These are phyloP conservation scores for Leptopilina syphax DNA, from an alignment of 2,888 invertebrate species.

Conservation along the genomic window DNA sequence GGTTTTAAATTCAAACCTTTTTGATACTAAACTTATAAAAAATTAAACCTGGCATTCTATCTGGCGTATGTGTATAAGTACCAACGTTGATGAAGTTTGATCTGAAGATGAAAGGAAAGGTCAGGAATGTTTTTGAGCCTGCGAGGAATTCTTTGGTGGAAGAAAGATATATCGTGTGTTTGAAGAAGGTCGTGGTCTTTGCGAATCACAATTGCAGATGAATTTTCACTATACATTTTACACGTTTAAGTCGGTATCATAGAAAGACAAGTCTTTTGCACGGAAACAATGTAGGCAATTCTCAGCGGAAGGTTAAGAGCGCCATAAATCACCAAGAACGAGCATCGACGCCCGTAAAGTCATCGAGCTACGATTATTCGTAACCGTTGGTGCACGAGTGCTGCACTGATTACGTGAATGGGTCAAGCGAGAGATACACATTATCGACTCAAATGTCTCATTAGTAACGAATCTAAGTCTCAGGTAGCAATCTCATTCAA, in stretches of 20 bases:
- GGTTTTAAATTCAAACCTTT: too few relatives aligned
- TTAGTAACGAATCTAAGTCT: not conserved
- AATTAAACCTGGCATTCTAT: too few relatives aligned
- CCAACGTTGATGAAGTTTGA: not conserved
- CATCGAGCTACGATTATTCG: slow-evolving; percentile 70
- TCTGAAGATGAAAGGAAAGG: not conserved
- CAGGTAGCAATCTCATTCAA: slow-evolving; percentile 12
- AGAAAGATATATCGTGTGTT: slow-evolving; percentile 28
- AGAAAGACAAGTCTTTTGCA: slow-evolving; percentile 61
- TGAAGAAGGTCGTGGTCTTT: slow-evolving; percentile 35
- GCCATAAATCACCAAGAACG: slow-evolving; percentile 73
- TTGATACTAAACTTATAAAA: too few relatives aligned
- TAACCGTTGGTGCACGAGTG: slow-evolving; percentile 61
- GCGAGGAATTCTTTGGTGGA: slow-evolving; percentile 13
- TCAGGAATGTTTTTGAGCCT: not conserved
- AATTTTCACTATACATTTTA: slow-evolving; percentile 1
- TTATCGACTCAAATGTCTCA: slow-evolving; percentile 28
- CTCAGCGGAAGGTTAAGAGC: slow-evolving; percentile 69
- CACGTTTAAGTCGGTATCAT: slow-evolving; percentile 39
- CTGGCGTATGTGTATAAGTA: too few relatives aligned
- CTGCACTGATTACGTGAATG: slow-evolving; percentile 58
- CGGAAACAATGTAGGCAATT: slow-evolving; percentile 67
- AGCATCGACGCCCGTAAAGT: slow-evolving; percentile 74
- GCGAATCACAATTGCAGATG: slow-evolving; percentile 33
- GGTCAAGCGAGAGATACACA: slow-evolving; percentile 30